Evolutionary conservation across 2,888 invertebrate species (phyloP).

Genomic region (Heteromurus nitidus): DNA sequence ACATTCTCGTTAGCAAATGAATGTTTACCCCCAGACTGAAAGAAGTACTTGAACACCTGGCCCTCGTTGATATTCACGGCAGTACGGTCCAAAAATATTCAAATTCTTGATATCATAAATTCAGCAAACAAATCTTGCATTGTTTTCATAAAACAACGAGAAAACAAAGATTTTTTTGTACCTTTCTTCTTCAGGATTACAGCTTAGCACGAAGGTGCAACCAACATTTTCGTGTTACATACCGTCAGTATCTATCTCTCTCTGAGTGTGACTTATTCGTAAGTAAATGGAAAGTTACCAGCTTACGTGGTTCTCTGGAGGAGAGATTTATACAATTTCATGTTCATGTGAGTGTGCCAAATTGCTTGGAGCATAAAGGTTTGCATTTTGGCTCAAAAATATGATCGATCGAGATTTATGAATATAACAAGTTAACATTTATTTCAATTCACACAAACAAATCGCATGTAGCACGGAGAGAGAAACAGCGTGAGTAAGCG

Average conservation of each 20-base stretch:
- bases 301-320: too few relatives aligned
- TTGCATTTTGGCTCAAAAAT: constrained; percentile 21
- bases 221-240: too few relatives aligned
- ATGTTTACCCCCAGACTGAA: constrained; percentile 22
- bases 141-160: constrained; percentile 13
- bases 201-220: constrained; percentile 30
- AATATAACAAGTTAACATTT: constrained; percentile 19
- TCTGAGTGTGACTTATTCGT: too few relatives aligned
- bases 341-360: neutral
- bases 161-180: constrained; percentile 5
- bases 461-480: constrained; percentile 17
- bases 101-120: constrained; percentile 30
- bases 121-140: constrained; percentile 13
- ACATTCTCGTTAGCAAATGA: neutral
- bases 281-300: too few relatives aligned
- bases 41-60: constrained; percentile 17
- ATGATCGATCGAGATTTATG: constrained; percentile 27
- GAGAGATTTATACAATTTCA: too few relatives aligned
- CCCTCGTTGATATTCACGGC: constrained; percentile 3
- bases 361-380: constrained; percentile 28
- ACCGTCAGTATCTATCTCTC: too few relatives aligned
- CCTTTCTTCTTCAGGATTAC: constrained; percentile 8
- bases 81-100: constrained; percentile 14
- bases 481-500: neutral
- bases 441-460: neutral